A percentile compares a stretch with the other conserved stretches of the same genome.
These are phyloP conservation scores for Gymnothorax reevesii DNA, from an alignment of 2,797 vertebrate genomes.

Conservation along the genomic window DNA sequence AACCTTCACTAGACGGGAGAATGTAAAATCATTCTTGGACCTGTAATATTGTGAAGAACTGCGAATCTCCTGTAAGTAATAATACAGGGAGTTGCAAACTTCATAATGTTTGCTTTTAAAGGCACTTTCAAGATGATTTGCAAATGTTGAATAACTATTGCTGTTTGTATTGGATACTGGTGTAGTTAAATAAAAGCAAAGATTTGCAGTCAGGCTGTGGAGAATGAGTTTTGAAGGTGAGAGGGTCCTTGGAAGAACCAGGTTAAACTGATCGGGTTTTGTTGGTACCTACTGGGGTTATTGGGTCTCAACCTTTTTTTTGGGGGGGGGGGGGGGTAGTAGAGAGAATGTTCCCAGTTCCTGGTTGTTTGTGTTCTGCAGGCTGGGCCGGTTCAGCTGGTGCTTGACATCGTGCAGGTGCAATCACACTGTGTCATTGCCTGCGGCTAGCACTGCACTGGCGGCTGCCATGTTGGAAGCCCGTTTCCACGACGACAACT, in stretches of 20 bases:
- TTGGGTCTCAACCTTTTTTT: background rate
- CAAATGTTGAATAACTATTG: too few species aligned
- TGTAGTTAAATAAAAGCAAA: background rate
- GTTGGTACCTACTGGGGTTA: background rate
- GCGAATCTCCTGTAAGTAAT: too few species aligned
- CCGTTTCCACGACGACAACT: background rate
- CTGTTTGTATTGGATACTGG: background rate
- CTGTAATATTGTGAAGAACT: too few species aligned
- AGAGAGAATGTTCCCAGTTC: background rate
- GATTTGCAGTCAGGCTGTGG: background rate
- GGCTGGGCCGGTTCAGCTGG: background rate
- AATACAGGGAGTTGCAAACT: too few species aligned
- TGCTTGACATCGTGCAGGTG: background rate
- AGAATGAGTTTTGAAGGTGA: background rate
- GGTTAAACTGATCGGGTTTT: background rate
- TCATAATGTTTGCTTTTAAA: too few species aligned
- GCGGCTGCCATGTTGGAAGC: conserved; percentile 3
- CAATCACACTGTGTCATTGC: background rate
- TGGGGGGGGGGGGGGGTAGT: too few species aligned
- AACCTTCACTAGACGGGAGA: too few species aligned
- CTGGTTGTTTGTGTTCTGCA: background rate
- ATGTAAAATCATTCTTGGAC: too few species aligned
- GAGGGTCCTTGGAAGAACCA: background rate
- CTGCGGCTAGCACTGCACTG: background rate
- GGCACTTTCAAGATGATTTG: too few species aligned